Evolutionary conservation across 2,888 invertebrate species (phyloP).

Genomic region (Clepsis dumicolana): DNA sequence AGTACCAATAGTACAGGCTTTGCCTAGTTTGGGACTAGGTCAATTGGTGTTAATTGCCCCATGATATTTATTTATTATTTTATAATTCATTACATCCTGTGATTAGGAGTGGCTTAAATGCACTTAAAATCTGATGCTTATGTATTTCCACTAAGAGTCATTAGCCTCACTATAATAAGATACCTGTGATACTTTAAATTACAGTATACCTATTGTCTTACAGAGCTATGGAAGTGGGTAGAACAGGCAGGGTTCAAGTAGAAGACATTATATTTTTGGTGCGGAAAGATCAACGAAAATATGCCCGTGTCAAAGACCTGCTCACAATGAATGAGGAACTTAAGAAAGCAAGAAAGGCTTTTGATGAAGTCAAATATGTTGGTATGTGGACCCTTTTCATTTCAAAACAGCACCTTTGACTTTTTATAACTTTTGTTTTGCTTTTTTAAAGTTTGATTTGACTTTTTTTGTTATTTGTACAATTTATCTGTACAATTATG

Average conservation of each 20-base stretch:
- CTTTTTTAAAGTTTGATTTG: constrained; percentile 16
- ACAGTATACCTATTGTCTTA: constrained; percentile 44
- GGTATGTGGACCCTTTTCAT: constrained; percentile 82
- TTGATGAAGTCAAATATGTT: constrained; percentile 99
- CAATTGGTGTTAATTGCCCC: too few species aligned
- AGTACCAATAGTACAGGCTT: too few species aligned
- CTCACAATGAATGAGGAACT: constrained; percentile 99
- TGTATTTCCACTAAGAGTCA: too few species aligned
- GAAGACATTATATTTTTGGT: constrained; percentile 99
- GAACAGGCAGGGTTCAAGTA: constrained; percentile 98
- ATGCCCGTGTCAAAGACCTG: constrained; percentile 98
- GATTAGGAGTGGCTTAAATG: too few species aligned
- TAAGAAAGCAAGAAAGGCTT: constrained; percentile 99
- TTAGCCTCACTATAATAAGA: too few species aligned
- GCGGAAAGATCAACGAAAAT: constrained; percentile 98
- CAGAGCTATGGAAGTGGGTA: constrained; percentile 98
- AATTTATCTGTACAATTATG: constrained; percentile 28
- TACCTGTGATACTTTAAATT: too few species aligned
- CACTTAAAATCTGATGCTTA: too few species aligned
- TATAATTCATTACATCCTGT: too few species aligned
- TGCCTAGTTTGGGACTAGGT: too few species aligned
- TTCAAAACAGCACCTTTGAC: not conserved
- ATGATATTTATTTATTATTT: too few species aligned
- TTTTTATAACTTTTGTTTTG: constrained; percentile 13
- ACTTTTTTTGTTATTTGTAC: constrained; percentile 21